Base-by-base conservation (phyloP, 2,888 invertebrate species). In the Steromphala cineraria region DNA sequence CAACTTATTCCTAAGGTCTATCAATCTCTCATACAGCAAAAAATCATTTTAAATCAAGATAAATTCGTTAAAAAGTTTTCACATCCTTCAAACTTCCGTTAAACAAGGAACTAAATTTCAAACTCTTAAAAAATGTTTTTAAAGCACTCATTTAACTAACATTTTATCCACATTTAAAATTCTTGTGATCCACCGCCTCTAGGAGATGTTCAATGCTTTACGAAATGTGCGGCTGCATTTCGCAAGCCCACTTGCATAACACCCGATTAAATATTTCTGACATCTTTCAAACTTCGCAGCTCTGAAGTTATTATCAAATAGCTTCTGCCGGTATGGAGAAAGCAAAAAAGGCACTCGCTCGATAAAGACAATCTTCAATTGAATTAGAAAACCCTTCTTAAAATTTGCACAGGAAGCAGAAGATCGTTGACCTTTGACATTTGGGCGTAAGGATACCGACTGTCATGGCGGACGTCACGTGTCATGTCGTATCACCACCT, bases 291-390 rank as follows among this genome's bases (percentile, higher is more conserved):
- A 71, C 71, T 36, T 36, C 71, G 19, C 71, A 36, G 71, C 71
- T 36, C 71, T 36, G 71, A 71, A 71, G 28, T 71, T 71, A 31
- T 71, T 71, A 71, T 71, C 36, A 19, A 71, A 71, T 71, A 17
- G 71, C 10, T 36, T 71, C 17, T 71, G 71, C 31, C 19, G 28
- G 71, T 71, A 36, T 31, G 19, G 71, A 71, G 71, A 28, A 36
- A 40, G 71, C n/a, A 71, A 71, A 71, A 67, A 71, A 71, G 36
- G 19, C 36, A 71, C 36, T 71, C 71, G 71, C 40, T 71, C 71
- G 71, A 71, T 71, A 71, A 71, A 71, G 71, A 71, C 71, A 71
- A 71, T 36, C 71, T 71, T 71, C 71, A 71, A 71, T 71, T 71
- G 19, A 71, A 71, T 71, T 71, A 71, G 71, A 40, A 31, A 71